A percentile compares a stretch with the other conserved stretches of the same genome.
Evolutionary conservation across 1,140 invertebrate genomes (phyloP).

Genomic region (Anadara kagoshimensis): DNA sequence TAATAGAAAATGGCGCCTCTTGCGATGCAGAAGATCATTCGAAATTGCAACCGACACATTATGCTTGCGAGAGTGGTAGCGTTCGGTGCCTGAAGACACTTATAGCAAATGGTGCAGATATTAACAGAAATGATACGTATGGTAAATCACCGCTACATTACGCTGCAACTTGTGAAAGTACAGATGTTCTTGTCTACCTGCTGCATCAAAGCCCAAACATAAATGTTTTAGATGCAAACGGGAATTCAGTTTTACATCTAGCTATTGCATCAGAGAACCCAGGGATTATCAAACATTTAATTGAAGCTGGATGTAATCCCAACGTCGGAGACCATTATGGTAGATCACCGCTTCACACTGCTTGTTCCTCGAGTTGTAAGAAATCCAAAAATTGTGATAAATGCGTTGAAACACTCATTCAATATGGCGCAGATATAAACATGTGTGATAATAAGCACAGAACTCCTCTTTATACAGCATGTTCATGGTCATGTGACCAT

Average conservation of each 20-base stretch:
- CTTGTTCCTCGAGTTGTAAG: constrained; percentile 5
- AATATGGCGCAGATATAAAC: constrained; percentile 20
- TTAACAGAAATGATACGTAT: constrained; percentile 1
- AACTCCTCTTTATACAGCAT: constrained; percentile 21
- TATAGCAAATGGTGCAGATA: neutral
- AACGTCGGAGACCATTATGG: neutral
- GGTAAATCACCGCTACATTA: constrained; percentile 16
- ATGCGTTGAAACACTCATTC: constrained; percentile 13
- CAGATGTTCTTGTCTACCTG: constrained; percentile 4
- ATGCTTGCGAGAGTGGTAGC: constrained; percentile 14
- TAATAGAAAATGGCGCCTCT: constrained; percentile 2
- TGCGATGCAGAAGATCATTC: neutral
- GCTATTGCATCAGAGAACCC: constrained; percentile 1
- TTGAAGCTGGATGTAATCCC: neutral
- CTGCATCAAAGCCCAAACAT: neutral
- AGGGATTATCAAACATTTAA: neutral
- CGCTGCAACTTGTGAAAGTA: constrained; percentile 11
- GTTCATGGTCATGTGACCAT: constrained; percentile 17
- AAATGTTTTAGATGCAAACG: neutral
- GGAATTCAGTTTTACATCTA: constrained; percentile 14
- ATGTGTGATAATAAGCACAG: constrained; percentile 13
- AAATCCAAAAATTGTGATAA: neutral
- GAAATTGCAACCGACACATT: constrained; percentile 25
- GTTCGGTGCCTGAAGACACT: constrained; percentile 13
- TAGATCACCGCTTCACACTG: constrained; percentile 17